These are phyloP conservation scores for Tinea semifulvella DNA, from an alignment of 2,888 invertebrate genomes.

Conservation along the genomic window DNA sequence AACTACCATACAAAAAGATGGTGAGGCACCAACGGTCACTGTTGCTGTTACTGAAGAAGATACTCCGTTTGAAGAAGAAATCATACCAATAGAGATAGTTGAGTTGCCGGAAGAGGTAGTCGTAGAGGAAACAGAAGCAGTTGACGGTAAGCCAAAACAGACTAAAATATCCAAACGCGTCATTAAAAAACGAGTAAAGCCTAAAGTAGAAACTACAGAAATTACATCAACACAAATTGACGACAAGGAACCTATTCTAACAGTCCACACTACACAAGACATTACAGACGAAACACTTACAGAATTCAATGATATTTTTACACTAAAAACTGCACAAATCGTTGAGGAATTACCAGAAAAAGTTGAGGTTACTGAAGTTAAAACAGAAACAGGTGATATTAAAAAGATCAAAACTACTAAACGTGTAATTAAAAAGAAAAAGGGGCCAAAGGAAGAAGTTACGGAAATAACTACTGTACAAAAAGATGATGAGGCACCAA, in stretches of 20 bases:
- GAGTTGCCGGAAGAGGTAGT: constrained; percentile 15
- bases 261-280: constrained; percentile 35
- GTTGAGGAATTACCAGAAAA: constrained; percentile 21
- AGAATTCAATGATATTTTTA: constrained; percentile 17
- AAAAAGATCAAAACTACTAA: constrained; percentile 24
- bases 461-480: constrained; percentile 36
- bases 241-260: constrained; percentile 25
- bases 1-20: constrained; percentile 43
- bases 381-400: constrained; percentile 22
- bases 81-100: constrained; percentile 20
- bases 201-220: constrained; percentile 42
- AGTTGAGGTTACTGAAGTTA: constrained; percentile 23
- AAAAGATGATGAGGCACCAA: constrained; percentile 27
- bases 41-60: constrained; percentile 43
- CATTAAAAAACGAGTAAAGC: constrained; percentile 32
- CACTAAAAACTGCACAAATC: constrained; percentile 22
- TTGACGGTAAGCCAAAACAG: neutral
- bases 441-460: constrained; percentile 32
- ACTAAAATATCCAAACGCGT: constrained; percentile 16
- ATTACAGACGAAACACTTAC: constrained; percentile 29
- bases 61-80: constrained; percentile 32
- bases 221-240: constrained; percentile 56
- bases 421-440: constrained; percentile 29
- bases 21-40: constrained; percentile 28
- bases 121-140: constrained; percentile 12